These are phyloP conservation scores for Lepidurus packardi DNA, from an alignment of 1,140 invertebrate species.

Conservation along the genomic window DNA sequence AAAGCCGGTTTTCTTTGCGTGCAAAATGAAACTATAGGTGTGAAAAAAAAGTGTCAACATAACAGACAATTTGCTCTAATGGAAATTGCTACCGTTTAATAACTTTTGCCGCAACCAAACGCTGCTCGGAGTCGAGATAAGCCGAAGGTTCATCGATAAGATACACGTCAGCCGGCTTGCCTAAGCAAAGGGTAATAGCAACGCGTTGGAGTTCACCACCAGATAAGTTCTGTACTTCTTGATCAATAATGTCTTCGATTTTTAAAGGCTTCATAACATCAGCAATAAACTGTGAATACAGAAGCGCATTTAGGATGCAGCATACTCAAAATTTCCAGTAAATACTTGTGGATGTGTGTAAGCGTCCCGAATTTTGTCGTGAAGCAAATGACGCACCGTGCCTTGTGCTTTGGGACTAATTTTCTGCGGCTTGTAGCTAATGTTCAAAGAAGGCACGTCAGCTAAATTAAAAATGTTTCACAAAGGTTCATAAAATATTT, in stretches of 20 bases:
- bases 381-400: constrained; percentile 80
- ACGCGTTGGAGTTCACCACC: constrained; percentile 99
- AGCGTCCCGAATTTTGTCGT: constrained; percentile 94
- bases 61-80: constrained; percentile 31
- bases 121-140: constrained; percentile 98
- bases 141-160: constrained; percentile 98
- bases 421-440: constrained; percentile 99
- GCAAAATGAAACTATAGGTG: constrained; percentile 81
- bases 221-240: constrained; percentile 97
- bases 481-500: background rate
- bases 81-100: constrained; percentile 74
- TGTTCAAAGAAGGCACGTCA: constrained; percentile 85
- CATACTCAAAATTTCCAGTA: constrained; percentile 1
- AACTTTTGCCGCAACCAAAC: constrained; percentile 98
- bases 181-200: constrained; percentile 89
- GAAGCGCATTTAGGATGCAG: background rate
- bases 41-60: constrained; percentile 24
- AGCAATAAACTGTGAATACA: constrained; percentile 74
- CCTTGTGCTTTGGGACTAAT: constrained; percentile 97
- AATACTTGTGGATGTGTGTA: constrained; percentile 86
- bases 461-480: constrained; percentile 45
- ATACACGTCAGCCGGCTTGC: constrained; percentile 98
- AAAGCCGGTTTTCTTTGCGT: constrained; percentile 99
- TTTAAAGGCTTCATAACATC: constrained; percentile 98
- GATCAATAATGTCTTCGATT: constrained; percentile 97